Evolutionary conservation across 2,113 vertebrate species (phyloP), one percentile per base, ranked within the genome.

Genomic region (Nyctereutes procyonoides): DNA sequence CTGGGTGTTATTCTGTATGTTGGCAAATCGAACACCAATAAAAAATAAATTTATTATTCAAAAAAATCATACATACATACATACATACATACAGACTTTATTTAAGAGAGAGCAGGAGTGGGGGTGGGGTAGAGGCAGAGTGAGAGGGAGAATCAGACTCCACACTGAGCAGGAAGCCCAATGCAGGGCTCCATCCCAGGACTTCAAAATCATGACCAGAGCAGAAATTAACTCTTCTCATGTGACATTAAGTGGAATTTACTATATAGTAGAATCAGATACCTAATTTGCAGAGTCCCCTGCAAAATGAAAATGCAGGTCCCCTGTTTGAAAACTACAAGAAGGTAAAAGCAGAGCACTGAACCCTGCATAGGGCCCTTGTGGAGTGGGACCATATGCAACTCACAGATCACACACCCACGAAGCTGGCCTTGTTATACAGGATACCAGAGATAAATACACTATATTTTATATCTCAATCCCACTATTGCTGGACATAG

Each of bases 371-470:
- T 15, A 14, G n/a, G 6, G 6, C 13, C 16, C 20, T 58, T 91
- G 19, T 0, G 13, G 14, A 0, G 12, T 4, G 35, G 73, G 13
- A 48, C 8, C 58, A 15, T 38, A 1, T 3, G 35, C 14, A 20
- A 38, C 7, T n/a, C 38, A 13, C 2, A 48, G 28, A 22, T 16
- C 32, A 8, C 63, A 30, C 11, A 15, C 12, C 8, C 73, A 58
- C 0, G 0, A 43, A 48, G 58, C 19, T 0, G 22, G 53, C 28
- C 43, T n/a, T 56, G 51, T 35, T 38, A 8, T 1, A 16, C 2
- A 24, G 38, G 3, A 55, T 0, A 38, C 53, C n/a, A 7, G 63
- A 35, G 10, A 26, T 3, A 8, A 62, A 38, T 6, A 12, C 2
- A 48, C 15, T 17, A 0, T 63, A 26, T 62, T 73, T 55, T 24